Evolutionary conservation across 2,888 invertebrate species (phyloP), one percentile per base, ranked within the genome.

Genomic region (Amiota mariae): DNA sequence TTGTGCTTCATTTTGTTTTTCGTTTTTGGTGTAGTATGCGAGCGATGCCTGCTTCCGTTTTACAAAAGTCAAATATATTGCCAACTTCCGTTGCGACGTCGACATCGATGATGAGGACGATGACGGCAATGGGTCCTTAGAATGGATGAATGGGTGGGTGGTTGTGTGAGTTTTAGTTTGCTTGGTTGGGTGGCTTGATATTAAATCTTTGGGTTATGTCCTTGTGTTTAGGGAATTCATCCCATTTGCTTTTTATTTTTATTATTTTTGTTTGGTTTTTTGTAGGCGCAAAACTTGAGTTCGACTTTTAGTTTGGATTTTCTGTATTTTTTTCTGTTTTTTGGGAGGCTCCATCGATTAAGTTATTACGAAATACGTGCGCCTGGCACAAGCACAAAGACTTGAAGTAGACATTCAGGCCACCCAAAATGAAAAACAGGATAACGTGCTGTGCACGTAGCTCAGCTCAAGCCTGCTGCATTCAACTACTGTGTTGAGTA

Each of bases 21-120:
- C 59, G 36, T 24, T 24, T 11, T 57, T 49, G n/a, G 36, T 20
- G 72, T 67, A 72, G 6, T 36, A 6, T 36, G 36, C 15, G 59
- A 71, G 63, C 63, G 63, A 36, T 63, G 67, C 47, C 67, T 68
- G 85, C 77, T 83, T 85, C 85, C 87, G 86, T 76, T 85, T 63
- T 76, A 80, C 80, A 82, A 81, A 85, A 86, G 82, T 85, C 83
- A 85, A 85, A 86, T 87, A 87, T 86, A 87, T 86, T 86, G 87
- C 85, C 81, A 83, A 85, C 87, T 86, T 86, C 86, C 87, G 77
- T 77, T 85, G 85, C 67, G 15, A 46, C 64, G 64, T 18, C 61
- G 51, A 18, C n/a, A n/a, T 54, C 59, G 12, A 18, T 71, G 20
- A 18, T 67, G 68, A 36, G 36, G 36, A 36, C 36, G 6, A 36